Conservation (phyloP, 1,140 invertebrate species). For the Alviniconcha marisindica region DNA sequence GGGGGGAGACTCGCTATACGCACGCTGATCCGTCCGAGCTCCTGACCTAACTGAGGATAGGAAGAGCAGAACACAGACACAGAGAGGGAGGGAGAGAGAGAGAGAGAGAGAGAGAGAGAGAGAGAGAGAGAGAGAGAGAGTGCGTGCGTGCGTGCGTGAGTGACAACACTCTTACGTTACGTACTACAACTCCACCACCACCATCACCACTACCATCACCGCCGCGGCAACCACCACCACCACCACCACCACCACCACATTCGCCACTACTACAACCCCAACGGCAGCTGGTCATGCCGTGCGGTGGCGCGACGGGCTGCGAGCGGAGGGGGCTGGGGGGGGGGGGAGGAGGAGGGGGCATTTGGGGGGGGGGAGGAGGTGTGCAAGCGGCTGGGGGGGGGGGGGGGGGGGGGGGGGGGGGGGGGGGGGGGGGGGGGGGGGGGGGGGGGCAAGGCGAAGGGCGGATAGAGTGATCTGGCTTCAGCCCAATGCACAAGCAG, state of each 20-base stretch:
- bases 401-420: neutral
- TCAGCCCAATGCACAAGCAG: neutral
- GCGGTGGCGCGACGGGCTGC: neutral
- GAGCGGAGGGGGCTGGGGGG: neutral
- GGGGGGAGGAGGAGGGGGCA: neutral
- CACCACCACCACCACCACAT: neutral
- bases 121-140: neutral
- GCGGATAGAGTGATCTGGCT: neutral
- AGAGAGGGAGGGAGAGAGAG: constrained; percentile 18
- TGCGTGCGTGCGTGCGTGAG: too few species aligned
- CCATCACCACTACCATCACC: neutral
- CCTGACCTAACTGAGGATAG: neutral
- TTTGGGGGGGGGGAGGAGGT: neutral
- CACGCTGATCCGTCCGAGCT: too few species aligned
- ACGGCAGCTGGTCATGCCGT: neutral
- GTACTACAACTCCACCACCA: neutral
- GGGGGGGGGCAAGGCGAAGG: neutral
- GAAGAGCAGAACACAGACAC: neutral
- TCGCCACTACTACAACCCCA: neutral
- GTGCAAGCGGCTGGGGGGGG: too few species aligned
- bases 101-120: constrained; percentile 16
- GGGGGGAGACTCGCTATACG: too few species aligned
- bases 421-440: neutral
- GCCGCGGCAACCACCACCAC: neutral
- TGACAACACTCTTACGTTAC: too few species aligned